Evolutionary conservation across 2,113 vertebrate species (phyloP).

Genomic region (Hippocampus guttulatus): DNA sequence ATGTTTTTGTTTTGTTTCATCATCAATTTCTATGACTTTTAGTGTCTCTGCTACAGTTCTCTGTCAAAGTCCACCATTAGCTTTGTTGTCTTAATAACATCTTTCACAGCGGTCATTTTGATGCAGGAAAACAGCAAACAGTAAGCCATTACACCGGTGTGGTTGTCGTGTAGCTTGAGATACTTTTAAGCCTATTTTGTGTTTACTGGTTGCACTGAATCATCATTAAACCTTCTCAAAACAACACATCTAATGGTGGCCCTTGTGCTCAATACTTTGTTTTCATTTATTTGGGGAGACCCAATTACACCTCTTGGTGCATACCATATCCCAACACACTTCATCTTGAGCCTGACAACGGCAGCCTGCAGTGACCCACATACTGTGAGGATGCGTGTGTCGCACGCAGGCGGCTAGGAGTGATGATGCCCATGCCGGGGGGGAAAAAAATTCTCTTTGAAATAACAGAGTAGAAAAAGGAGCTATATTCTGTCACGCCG

Average conservation of each 20-base stretch:
- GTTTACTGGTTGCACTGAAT: background rate
- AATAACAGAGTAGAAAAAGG: slow-evolving; percentile 16
- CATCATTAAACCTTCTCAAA: background rate
- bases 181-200: background rate
- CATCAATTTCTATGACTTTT: background rate
- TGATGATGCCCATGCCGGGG: slow-evolving; percentile 47
- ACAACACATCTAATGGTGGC: background rate
- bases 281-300: slow-evolving; percentile 14
- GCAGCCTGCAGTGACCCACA: slow-evolving; percentile 63
- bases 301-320: background rate
- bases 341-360: slow-evolving; percentile 44
- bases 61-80: background rate
- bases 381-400: slow-evolving; percentile 58
- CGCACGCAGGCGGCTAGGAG: slow-evolving; percentile 50
- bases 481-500: background rate
- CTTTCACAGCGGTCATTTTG: background rate
- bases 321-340: slow-evolving; percentile 23
- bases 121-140: background rate
- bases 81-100: background rate
- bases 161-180: background rate
- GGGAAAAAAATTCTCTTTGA: slow-evolving; percentile 59
- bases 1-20: no score
- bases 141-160: background rate
- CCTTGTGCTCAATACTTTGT: background rate
- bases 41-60: background rate